Base-by-base conservation (phyloP, 2,888 invertebrate genomes). In the Kryphioiulus occultus region DNA sequence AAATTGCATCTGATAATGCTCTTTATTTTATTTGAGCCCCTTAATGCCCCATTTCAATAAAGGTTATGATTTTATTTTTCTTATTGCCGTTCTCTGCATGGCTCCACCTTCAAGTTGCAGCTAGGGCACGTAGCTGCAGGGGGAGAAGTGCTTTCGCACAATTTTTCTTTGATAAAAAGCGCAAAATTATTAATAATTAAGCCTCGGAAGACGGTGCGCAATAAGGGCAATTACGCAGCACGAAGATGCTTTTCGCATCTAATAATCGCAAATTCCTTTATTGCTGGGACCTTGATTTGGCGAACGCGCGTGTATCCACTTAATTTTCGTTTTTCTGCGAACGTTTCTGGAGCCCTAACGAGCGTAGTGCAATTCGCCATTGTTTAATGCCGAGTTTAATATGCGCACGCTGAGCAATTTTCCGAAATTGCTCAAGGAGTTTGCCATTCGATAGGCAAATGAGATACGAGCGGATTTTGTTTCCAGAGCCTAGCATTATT, bases 241-340 rank as follows among this genome's bases (percentile, higher is more conserved):
- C 53, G 53, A 17, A n/a, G 53, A 19, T n/a, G 68, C 12, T 68
- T 26, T 68, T 68, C 26, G 26, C 26, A 68, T 68, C 26, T 68
- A 68, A 22, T 68, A 68, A 68, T 68, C 19, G 68, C 68, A 68
- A 68, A 68, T 68, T 68, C 68, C 68, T 68, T 68, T 68, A 68
- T 68, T 68, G 68, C 68, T 22, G 1, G 26, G 26, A 22, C 4
- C 4, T 68, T 22, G 68, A 22, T 68, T 68, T 22, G 68, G 68
- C 26, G 19, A 68, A 68, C 68, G 17, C 26, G 7, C 68, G 7
- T 26, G 68, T 7, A 22, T 68, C 22, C 26, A 68, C 53, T 59
- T 59, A 26, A 68, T 68, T 68, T 19, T 26, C 68, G 68, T 68
- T 68, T 26, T 68, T 68, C 22, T 10, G 10, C 26, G 22, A 59